Conservation (phyloP, 2,888 invertebrate species). For the Linyphia triangularis region DNA sequence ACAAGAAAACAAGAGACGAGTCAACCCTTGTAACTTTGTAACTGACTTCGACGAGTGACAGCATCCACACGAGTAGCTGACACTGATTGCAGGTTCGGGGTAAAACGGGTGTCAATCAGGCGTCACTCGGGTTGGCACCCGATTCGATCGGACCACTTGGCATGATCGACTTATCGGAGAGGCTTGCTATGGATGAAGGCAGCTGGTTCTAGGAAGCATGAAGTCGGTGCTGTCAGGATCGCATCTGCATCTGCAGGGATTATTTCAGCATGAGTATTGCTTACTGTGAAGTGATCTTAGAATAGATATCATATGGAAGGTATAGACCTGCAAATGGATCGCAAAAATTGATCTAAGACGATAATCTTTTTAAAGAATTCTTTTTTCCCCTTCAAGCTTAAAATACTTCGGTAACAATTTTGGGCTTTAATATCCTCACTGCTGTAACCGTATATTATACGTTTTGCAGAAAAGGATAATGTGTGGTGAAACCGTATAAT, state of each 20-base stretch:
- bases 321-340: too few species aligned
- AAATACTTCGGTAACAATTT: too few species aligned
- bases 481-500: too few species aligned
- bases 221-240: too few species aligned
- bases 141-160: constrained; percentile 12
- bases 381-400: too few species aligned
- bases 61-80: constrained; percentile 65
- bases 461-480: too few species aligned
- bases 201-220: background rate
- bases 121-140: constrained; percentile 30
- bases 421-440: too few species aligned
- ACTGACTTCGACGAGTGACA: constrained; percentile 25
- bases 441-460: too few species aligned
- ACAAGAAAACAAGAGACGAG: background rate
- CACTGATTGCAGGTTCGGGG: constrained; percentile 33
- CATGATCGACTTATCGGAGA: background rate
- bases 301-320: too few species aligned
- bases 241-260: background rate
- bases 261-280: too few species aligned
- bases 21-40: background rate
- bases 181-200: background rate
- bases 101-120: constrained; percentile 48
- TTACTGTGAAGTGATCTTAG: background rate
- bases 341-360: too few species aligned
- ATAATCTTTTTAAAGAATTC: too few species aligned